These are phyloP conservation scores for Tigriopus japonicus DNA, from an alignment of 1,140 invertebrate genomes.

Conservation along the genomic window DNA sequence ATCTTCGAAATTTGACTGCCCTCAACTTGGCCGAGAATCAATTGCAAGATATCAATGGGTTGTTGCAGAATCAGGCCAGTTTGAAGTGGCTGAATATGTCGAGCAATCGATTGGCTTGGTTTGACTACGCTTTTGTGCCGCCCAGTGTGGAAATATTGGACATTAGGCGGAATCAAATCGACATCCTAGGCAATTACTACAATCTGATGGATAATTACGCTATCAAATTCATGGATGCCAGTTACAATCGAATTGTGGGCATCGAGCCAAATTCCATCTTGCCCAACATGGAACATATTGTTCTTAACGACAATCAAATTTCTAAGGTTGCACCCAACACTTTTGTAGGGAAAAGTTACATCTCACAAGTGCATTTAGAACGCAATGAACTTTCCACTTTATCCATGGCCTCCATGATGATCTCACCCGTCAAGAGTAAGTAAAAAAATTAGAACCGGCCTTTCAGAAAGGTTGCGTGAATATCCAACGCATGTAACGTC, in stretches of 20 bases:
- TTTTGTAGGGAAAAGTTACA: constrained; percentile 70
- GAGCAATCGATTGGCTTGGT: constrained; percentile 60
- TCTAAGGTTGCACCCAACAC: constrained; percentile 64
- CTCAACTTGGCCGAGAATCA: constrained; percentile 70
- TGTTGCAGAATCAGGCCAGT: constrained; percentile 63
- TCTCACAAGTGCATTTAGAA: constrained; percentile 26
- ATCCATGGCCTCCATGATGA: background rate
- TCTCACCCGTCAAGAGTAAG: background rate
- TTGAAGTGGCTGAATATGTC: constrained; percentile 76
- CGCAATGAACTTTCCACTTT: background rate
- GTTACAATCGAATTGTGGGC: constrained; percentile 44
- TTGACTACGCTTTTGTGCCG: constrained; percentile 72
- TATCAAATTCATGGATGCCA: constrained; percentile 56
- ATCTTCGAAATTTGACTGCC: constrained; percentile 56
- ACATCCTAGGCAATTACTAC: constrained; percentile 64
- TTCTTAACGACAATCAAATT: constrained; percentile 41
- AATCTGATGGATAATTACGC: constrained; percentile 41
- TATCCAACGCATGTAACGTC: background rate
- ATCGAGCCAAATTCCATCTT: background rate
- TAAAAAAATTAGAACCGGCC: too few relatives aligned
- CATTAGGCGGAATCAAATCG: constrained; percentile 67
- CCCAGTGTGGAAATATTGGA: constrained; percentile 65
- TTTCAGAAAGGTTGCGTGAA: background rate
- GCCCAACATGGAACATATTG: background rate
- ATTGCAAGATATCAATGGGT: constrained; percentile 33